Base-by-base conservation (phyloP, 1,140 invertebrate genomes). In the Lepidostoma basale region DNA sequence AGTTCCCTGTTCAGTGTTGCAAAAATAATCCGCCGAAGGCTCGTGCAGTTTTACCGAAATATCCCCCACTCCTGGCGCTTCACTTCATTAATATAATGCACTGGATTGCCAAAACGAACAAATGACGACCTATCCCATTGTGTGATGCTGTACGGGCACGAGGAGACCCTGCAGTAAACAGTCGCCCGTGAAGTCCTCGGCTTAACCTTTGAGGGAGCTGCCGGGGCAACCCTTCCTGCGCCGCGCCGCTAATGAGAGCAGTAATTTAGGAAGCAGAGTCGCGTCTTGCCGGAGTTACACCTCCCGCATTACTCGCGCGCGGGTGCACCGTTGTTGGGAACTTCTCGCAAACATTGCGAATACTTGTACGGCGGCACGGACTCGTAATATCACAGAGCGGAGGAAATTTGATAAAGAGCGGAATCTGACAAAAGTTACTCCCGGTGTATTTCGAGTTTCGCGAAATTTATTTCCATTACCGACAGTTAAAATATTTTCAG, bases 71-170 rank as follows among this genome's bases (percentile, higher is more conserved):
- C 36, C 39, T 39, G 56, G 42, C 56, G 42, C 56, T 44, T 39
- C 36, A 60, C 56, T 40, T 60, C 56, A 60, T 60, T 60, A 60
- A 60, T 42, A 60, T 60, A 60, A 60, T 60, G 56, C 39, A 40
- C 56, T n/a, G 56, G 39, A 12, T 23, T 25, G 56, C 56, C 39
- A 42, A 60, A 60, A 60, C 56, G 39, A 60, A 42, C 56, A 60
- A 60, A 10, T 60, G 33, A 36, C 56, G 56, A 60, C 56, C 56
- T 60, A 36, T 56, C 30, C 52, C 30, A 60, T 60, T 60, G 56
- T 60, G 40, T 56, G 52, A 22, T 9, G 30, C 28, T 16, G 18
- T 33, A 30, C 56, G 16, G n/a, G 56, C 14, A 42, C 23, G 23
- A 42, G 36, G 3, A 18, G 2, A 33, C 12, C 5, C 5, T 33